Percentiles rank a stretch among this genome's conserved stretches.
These are phyloP conservation scores for Acronicta alni DNA, from an alignment of 2,888 invertebrate species.

Conservation along the genomic window DNA sequence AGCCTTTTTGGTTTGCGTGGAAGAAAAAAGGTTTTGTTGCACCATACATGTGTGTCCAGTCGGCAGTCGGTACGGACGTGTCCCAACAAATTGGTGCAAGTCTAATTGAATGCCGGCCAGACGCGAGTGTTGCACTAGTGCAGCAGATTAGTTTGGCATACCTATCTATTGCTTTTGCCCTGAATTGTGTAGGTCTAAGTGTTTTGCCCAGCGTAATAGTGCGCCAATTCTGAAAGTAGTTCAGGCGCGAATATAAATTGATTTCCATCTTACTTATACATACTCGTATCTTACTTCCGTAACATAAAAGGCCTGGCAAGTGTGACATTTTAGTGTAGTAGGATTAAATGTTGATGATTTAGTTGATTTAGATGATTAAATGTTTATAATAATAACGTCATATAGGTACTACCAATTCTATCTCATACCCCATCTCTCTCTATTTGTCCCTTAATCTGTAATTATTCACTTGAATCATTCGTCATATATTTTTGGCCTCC, in stretches of 20 bases:
- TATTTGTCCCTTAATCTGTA: too few relatives aligned
- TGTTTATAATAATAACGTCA: too few relatives aligned
- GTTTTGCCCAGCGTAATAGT: conserved; percentile 31
- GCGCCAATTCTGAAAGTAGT: conserved; percentile 13
- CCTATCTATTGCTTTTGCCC: conserved; percentile 35
- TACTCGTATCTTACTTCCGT: too few relatives aligned
- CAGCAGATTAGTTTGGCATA: conserved; percentile 52
- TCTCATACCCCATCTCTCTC: too few relatives aligned
- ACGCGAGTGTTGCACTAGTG: conserved; percentile 40
- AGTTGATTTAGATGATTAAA: too few relatives aligned
- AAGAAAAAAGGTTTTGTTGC: conserved; percentile 40
- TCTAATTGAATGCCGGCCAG: conserved; percentile 61
- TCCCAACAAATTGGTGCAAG: conserved; percentile 57
- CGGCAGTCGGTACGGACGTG: conserved; percentile 36
- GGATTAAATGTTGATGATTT: too few relatives aligned
- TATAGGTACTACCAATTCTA: too few relatives aligned
- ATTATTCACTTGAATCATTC: too few relatives aligned
- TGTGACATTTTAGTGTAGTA: not conserved
- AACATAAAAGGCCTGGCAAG: too few relatives aligned
- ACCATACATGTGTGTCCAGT: conserved; percentile 34
- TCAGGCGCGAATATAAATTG: not conserved
- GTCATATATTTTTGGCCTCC: too few relatives aligned
- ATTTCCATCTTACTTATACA: not conserved
- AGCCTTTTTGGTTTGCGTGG: conserved; percentile 33
- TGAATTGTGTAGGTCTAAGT: conserved; percentile 30